These are phyloP conservation scores for Australoheros scitulus DNA, from an alignment of 2,113 vertebrate species.

Conservation along the genomic window DNA sequence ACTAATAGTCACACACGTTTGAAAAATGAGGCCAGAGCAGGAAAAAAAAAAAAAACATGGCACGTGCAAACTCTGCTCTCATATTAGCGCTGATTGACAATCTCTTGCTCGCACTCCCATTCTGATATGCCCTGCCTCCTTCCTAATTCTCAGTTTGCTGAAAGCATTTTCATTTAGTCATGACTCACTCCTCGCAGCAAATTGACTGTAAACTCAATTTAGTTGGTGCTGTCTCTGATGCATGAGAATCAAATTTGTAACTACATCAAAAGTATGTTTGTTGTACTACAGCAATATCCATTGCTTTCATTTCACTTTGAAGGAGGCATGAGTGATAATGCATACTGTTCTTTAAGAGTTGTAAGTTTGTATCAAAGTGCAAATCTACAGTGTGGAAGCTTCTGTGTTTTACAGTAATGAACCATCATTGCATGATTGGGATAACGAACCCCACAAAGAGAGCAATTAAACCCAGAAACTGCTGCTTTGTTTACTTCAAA, in stretches of 20 bases:
- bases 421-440: neutral
- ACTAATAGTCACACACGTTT: neutral
- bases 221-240: conserved; percentile 33
- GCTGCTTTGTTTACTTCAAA: neutral
- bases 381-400: neutral
- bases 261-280: conserved; percentile 3
- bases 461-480: neutral
- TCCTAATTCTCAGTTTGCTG: conserved; percentile 46
- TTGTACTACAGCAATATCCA: conserved; percentile 12
- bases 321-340: neutral
- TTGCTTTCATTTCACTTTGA: neutral
- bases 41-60: neutral
- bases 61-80: conserved; percentile 1
- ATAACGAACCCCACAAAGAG: neutral
- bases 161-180: conserved; percentile 64
- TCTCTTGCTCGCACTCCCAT: conserved; percentile 3
- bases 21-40: neutral
- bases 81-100: conserved; percentile 21
- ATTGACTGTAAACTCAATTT: conserved; percentile 59
- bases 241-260: conserved; percentile 39
- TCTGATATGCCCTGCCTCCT: neutral
- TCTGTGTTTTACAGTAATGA: conserved; percentile 7
- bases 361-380: neutral
- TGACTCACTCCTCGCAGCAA: conserved; percentile 56
- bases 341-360: neutral